Percentiles rank a stretch among this genome's conserved stretches.
Conservation (phyloP, 2,888 invertebrate species). For the Agrypnus murinus region DNA sequence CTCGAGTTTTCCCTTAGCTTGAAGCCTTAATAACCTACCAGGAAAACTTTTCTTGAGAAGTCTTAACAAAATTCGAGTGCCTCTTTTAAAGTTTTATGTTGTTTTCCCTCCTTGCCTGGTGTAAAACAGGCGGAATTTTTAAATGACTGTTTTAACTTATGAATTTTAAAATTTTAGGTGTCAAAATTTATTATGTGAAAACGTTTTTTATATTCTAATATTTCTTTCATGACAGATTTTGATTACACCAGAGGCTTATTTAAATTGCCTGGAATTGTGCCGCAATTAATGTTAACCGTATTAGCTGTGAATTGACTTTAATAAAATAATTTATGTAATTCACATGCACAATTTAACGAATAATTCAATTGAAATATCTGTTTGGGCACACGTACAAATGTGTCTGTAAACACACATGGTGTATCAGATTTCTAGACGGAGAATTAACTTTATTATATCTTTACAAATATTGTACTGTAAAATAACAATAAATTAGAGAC, state of each 20-base stretch:
- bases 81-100: constrained; percentile 36
- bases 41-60: constrained; percentile 18
- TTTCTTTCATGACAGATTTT: too few relatives aligned
- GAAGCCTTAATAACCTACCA: constrained; percentile 22
- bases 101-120: constrained; percentile 35
- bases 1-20: constrained; percentile 17
- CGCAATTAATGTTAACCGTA: too few relatives aligned
- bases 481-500: too few relatives aligned
- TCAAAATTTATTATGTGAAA: constrained; percentile 8
- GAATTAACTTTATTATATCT: too few relatives aligned
- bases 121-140: constrained; percentile 39
- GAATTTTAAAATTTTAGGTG: constrained; percentile 34
- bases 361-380: constrained; percentile 2
- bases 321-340: constrained; percentile 43
- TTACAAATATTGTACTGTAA: too few relatives aligned
- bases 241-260: neutral
- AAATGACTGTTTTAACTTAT: constrained; percentile 33
- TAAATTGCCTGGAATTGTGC: too few relatives aligned
- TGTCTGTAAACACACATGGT: too few relatives aligned
- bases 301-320: constrained; percentile 24
- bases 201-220: neutral
- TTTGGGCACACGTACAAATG: too few relatives aligned
- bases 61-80: constrained; percentile 33
- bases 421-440: too few relatives aligned
- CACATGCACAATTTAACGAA: constrained; percentile 35